Percentiles rank a stretch among this genome's conserved stretches.
Evolutionary conservation across 2,113 vertebrate genomes (phyloP).

Genomic region (Serilophus lunatus): DNA sequence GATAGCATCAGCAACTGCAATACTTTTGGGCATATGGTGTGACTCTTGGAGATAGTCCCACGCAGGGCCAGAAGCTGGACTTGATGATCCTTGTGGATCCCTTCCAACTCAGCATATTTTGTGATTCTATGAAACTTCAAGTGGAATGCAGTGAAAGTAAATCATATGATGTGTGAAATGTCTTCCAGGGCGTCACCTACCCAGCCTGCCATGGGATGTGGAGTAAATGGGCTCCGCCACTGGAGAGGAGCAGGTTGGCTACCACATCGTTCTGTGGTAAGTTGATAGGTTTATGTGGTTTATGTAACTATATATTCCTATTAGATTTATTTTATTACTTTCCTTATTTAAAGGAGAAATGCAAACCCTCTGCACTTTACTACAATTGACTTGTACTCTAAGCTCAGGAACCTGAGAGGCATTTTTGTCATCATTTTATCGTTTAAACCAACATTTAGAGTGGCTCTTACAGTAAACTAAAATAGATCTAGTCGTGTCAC

Average conservation of each 20-base stretch:
- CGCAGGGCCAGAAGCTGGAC: neutral
- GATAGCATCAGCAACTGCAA: neutral
- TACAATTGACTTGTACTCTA: neutral
- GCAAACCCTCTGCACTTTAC: neutral
- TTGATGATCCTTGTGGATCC: neutral
- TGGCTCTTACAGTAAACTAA: neutral
- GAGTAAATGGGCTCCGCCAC: conserved; percentile 96
- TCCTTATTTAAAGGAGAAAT: neutral
- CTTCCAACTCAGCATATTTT: neutral
- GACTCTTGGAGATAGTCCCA: neutral
- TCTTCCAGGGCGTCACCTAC: conserved; percentile 91
- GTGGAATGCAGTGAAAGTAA: neutral
- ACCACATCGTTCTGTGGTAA: conserved; percentile 96
- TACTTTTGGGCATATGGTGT: neutral
- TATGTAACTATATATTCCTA: neutral
- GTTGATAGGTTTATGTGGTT: neutral
- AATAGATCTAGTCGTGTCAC: neutral
- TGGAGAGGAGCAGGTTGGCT: conserved; percentile 93
- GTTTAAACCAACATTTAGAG: neutral
- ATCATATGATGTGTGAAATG: neutral
- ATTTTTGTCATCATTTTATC: neutral
- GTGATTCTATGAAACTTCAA: neutral
- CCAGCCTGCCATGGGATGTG: conserved; percentile 97
- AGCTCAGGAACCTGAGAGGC: neutral
- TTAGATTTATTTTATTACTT: neutral